Evolutionary conservation across 2,888 invertebrate genomes (phyloP), one percentile per base, ranked within the genome.

Genomic region (Antitype chi): DNA sequence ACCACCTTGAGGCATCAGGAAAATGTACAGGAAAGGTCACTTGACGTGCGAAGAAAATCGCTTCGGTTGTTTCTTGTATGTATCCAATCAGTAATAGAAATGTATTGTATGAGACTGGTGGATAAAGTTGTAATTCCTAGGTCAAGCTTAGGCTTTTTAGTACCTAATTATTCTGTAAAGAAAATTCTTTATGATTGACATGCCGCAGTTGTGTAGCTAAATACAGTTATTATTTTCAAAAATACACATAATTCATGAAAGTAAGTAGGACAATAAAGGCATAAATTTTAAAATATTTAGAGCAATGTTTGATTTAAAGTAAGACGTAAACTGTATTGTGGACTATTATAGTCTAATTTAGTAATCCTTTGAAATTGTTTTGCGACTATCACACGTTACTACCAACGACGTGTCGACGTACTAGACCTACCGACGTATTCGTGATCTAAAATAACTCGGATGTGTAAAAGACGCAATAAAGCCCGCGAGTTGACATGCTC

Each of bases 1-100:
- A 70, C n/a, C 85, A 64, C 88, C 87, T 82, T 86, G 78, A 76
- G 72, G 32, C 69, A 72, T 74, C 87, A 87, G 87, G 88, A 86
- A 86, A 87, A 87, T 78, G 75, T 64, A 67, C 72, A 81, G 77
- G 77, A 78, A 79, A 87, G 81, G 86, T 69, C 66, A 55, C 20
- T 6, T 5, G 28, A 49, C 9, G 53, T 17, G 63, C 32, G 11
- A 57, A 76, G 78, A 79, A 86, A 75, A 82, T 73, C 20, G 64
- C 47, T 70, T n/a, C n/a, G 17, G 17, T n/a, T 17, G 20, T 20
- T 53, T 67, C 52, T n/a, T 64, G 32, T 57, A 38, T 64, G 32
- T 57, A 38, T 32, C 49, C 43, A 53, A n/a, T 47, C 1, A 9
- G 32, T 74, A 2, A 17, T 52, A 23, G 7, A 25, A 49, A 38